Evolutionary conservation across 2,888 invertebrate species (phyloP), one percentile per base, ranked within the genome.

Genomic region (Athrips mouffetella): DNA sequence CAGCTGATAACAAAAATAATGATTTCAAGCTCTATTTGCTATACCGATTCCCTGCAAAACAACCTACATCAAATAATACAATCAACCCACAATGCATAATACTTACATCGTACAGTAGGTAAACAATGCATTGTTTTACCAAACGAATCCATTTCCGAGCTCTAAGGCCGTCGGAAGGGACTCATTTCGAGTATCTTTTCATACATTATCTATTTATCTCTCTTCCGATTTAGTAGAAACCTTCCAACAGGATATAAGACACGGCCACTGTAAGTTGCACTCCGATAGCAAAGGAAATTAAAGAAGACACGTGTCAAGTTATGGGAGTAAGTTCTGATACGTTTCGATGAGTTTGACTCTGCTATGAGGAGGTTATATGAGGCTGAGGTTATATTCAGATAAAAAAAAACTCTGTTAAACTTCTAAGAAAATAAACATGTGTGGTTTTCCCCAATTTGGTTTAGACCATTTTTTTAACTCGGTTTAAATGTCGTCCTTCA

Each of bases 141-240:
- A 59, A 42, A 13, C 13, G 31, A 47, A 20, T 54, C 55, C 59
- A 65, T 75, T 77, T 82, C 77, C 76, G 76, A 78, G 70, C 59
- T 55, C 62, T 65, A 72, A 86, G 86, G 86, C 57, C 82, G 68
- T 67, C 82, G 87, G 87, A 87, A 79, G 77, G 70, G 52, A 63
- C 67, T 78, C 70, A 85, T 85, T 80, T 77, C 57, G 66, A 35
- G 73, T 75, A 78, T 80, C 76, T 74, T 76, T 80, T 73, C 67
- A 73, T 66, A 73, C 63, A 85, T 85, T 86, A 86, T 79, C 70
- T 73, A 70, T 63, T 85, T 86, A 86, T 79, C 71, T 73, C 70
- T 63, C 69, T 84, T 79, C 80, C 79, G 82, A 84, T 86, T 78
- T 67, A 73, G 67, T 78, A 76, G 78, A 80, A 82, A 79, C 77